These are phyloP conservation scores for Cettia cetti DNA, from an alignment of 2,113 vertebrate species.

Conservation along the genomic window DNA sequence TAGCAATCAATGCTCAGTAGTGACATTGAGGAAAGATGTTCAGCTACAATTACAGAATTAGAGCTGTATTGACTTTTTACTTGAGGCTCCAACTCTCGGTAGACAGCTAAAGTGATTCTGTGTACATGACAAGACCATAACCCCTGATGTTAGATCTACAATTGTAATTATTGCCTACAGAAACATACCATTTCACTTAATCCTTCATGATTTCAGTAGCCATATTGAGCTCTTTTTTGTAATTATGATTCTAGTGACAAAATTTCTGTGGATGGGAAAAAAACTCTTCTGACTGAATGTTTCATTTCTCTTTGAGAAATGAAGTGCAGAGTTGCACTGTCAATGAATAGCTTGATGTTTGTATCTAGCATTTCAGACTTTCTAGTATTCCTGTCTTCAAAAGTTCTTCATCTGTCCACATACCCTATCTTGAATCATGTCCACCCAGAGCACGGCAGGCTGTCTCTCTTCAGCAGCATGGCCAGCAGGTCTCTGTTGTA, in stretches of 20 bases:
- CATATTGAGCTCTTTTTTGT: neutral
- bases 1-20: neutral
- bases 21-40: neutral
- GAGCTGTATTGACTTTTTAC: neutral
- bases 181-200: neutral
- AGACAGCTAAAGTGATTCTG: neutral
- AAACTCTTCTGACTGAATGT: neutral
- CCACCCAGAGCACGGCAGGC: neutral
- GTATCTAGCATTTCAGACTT: neutral
- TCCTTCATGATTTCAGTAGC: neutral
- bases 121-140: neutral
- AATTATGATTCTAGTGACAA: neutral
- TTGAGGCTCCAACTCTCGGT: neutral
- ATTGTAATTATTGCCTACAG: neutral
- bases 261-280: neutral
- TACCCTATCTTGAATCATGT: accelerated
- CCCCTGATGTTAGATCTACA: neutral
- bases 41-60: neutral
- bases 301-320: neutral
- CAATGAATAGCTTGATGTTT: accelerated
- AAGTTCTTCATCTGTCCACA: neutral
- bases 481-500: neutral
- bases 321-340: neutral
- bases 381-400: neutral
- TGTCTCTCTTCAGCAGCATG: neutral